Evolutionary conservation across 2,797 vertebrate genomes (phyloP), one percentile per base, ranked within the genome.

Genomic region (Rachycentron canadum): DNA sequence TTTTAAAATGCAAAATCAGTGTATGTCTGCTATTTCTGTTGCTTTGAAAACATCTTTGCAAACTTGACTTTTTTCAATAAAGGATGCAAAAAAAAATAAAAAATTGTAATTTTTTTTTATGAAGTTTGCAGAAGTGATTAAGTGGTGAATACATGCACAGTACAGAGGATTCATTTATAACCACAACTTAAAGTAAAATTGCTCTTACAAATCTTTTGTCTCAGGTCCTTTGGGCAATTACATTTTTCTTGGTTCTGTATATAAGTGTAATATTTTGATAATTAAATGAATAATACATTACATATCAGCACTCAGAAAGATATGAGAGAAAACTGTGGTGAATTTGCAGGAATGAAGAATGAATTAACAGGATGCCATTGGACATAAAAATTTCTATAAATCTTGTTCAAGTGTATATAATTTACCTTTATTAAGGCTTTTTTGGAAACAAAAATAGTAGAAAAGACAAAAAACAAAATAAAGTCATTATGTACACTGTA

Each of bases 191-290:
- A n/a, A n/a, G 65, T 79, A 61, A 69, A 61, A 69, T 71, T 79
- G 56, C 69, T 84, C 73, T 82, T 85, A 7, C 32, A 3, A 7
- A 32, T 32, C 32, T 3, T 32, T 82, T 79, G 71, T 86, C 80
- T 90, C 84, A 76, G 76, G 82, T 88, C 88, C 89, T 87, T 86
- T 91, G 83, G 89, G 90, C 82, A 94, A 93, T 93, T 92, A 93
- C 93, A 30, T 17, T 65, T 87, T 89, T 78, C 53, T 79, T 13
- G 36, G 69, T 84, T 77, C 60, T 79, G 64, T 69, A 77, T 47
- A 53, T 25, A 47, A 74, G 73, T 79, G 64, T 21, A 21, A 45
- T 76, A 76, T 41, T 73, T 76, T 86, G 12, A 30, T 65, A 12
- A 57, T 69, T 2, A 17, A 36, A 59, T 3, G 5, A 71, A 57